Conservation (phyloP, 2,797 vertebrate genomes). For the Anguilla megastoma region DNA sequence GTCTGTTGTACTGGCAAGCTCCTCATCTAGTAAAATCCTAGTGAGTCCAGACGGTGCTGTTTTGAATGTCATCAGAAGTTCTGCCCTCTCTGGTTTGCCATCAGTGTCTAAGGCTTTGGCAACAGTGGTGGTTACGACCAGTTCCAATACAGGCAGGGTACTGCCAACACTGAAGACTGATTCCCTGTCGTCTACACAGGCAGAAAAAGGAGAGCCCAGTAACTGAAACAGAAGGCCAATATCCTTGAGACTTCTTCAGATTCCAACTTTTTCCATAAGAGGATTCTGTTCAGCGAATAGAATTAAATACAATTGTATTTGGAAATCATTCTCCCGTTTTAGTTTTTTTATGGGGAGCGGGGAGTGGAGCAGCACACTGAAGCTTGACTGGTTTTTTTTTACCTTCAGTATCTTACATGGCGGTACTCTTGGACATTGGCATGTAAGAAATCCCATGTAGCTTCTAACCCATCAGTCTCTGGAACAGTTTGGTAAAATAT, state of each 20-base stretch:
- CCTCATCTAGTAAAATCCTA: slow-evolving; percentile 79
- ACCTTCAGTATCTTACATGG: slow-evolving; percentile 43
- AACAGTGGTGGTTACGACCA: slow-evolving; percentile 65
- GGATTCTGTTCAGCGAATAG: slow-evolving; percentile 6
- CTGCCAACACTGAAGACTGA: slow-evolving; percentile 66
- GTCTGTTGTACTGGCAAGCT: slow-evolving; percentile 67
- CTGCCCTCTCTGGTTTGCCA: slow-evolving; percentile 64
- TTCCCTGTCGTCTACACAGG: slow-evolving; percentile 66
- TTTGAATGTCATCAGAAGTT: slow-evolving; percentile 80
- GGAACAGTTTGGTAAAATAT: slow-evolving; percentile 39
- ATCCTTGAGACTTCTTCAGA: slow-evolving; percentile 37
- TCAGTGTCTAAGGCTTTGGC: slow-evolving; percentile 65
- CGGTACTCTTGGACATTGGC: slow-evolving; percentile 19
- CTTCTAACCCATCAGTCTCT: slow-evolving; percentile 31
- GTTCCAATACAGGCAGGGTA: slow-evolving; percentile 63
- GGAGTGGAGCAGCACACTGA: slow-evolving; percentile 30
- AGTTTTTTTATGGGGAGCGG: slow-evolving; percentile 38
- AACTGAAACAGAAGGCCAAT: slow-evolving; percentile 49
- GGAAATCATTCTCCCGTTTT: slow-evolving; percentile 41
- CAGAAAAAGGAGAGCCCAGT: slow-evolving; percentile 76
- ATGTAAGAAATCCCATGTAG: slow-evolving; percentile 40
- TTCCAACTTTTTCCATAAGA: slow-evolving; percentile 41
- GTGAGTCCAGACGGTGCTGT: slow-evolving; percentile 86
- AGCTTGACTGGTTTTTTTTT: slow-evolving; percentile 47
- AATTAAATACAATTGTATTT: slow-evolving; percentile 13